phyloP scores from a whole-genome alignment of 64 coral and sea anemone species.

The Montipora sp. region DNA sequence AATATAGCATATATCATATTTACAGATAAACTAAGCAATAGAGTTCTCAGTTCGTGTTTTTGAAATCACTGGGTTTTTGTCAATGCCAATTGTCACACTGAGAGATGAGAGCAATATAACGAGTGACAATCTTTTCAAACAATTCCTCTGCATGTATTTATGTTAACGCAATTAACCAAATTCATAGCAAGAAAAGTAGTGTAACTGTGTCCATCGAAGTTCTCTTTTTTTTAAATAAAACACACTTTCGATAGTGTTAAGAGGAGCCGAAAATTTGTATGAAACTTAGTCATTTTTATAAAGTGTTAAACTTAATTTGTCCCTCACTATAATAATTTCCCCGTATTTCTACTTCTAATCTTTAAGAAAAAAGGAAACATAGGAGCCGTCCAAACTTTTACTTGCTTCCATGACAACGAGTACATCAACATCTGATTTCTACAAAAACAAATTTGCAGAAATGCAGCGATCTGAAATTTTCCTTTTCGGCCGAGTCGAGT shows the following conservation, averaged over 20 bases:
- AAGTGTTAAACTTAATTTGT: too few relatives aligned
- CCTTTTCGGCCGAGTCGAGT: not conserved
- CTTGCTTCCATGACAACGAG: conserved; percentile 29
- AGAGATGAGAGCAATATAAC: too few relatives aligned
- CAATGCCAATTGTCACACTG: too few relatives aligned
- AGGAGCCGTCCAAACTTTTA: not conserved
- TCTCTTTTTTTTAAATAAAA: not conserved
- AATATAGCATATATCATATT: not conserved
- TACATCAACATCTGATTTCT: not conserved
- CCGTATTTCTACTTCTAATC: too few relatives aligned
- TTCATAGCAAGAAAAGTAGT: not conserved
- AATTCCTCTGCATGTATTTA: too few relatives aligned
- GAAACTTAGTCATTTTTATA: too few relatives aligned
- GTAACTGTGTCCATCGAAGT: conserved; percentile 6
- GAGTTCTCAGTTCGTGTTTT: not conserved
- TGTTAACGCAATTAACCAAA: too few relatives aligned
- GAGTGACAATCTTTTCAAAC: too few relatives aligned
- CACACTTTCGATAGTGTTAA: not conserved
- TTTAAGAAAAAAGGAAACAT: too few relatives aligned
- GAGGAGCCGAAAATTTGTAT: too few relatives aligned
- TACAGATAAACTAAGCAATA: conserved; percentile 8
- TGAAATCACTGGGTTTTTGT: too few relatives aligned
- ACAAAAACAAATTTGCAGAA: not conserved
- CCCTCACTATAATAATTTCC: too few relatives aligned
- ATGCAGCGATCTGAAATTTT: not conserved